Evolutionary conservation across 1,140 invertebrate genomes (phyloP), one percentile per base, ranked within the genome.

Genomic region (Meteorus sp.): DNA sequence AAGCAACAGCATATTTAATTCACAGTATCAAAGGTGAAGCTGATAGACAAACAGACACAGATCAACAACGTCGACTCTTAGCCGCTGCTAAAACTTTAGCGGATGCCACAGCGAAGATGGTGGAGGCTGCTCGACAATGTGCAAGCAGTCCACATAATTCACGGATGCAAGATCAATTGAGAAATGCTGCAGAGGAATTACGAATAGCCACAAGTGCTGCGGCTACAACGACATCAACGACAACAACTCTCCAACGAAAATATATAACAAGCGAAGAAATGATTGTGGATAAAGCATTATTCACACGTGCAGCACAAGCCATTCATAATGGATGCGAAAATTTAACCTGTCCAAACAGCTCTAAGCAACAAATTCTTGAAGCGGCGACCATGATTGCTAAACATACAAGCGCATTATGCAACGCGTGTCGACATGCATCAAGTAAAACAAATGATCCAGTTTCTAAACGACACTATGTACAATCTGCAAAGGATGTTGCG

Each of bases 401-500:
- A 74, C 94, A 99, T 77, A 98, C 97, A 0, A 96, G 93, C 61
- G 89, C 94, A 8, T 81, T 99, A 11, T 99, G 96, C 75, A 97
- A 95, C 70, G 91, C 95, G 23, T 99, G 97, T 74, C 85, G 97
- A 15, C 82, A 90, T 2, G 96, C 97, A 0, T 97, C 95, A 9
- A 90, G 91, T 45, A 93, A 92, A 75, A 97, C 94, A 2, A 87
- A 84, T 48, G 97, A 98, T 79, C 92, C 95, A 0, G 92, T 94
- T 17, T 93, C 94, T 33, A 98, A 98, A 77, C 80, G 95, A 59
- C 95, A 98, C 73, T 99, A 99, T 77, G 95, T 99, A 13, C 94
- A 98, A 72, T 92, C 94, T 59, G 96, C 96, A 20, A 97, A 97
- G 75, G 94, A 98, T 73, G 95, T 99, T 1, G 97, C 97, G 17